Base-by-base conservation (phyloP, 2,113 vertebrate species). In the Verasper variegatus region DNA sequence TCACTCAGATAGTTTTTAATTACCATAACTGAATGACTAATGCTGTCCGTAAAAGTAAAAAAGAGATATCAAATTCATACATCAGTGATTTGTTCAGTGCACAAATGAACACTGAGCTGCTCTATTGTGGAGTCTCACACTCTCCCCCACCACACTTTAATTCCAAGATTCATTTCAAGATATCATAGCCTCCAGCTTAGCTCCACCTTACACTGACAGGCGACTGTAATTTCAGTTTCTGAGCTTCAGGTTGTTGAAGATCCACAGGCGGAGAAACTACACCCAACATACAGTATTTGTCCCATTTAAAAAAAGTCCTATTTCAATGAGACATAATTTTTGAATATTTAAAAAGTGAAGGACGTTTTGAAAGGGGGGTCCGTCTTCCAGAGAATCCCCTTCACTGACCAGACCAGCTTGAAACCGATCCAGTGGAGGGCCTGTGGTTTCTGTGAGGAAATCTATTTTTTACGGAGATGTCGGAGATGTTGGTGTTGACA, bases 401-500 rank as follows among this genome's bases (percentile, higher is more conserved):
- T 64, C 72, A 40, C 18, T 49, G 3, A 23, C 17, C 18, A 54
- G 3, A 23, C 17, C 20, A 35, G 12, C 37, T 40, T 67, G 13
- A 83, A 73, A 72, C 18, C 17, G 37, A 59, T 64, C 58, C 24
- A 42, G 37, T 21, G 37, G 10, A 54, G 63, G 63, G 61, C 13
- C 52, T 17, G 57, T 15, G 13, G 52, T 35, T 42, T 57, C 71
- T 60, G 42, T 77, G 76, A 56, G 61, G 23, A 13, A 2, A 6
- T 15, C 54, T 71, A 55, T 71, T 78, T 78, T 64, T 52, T 42
- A 45, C 51, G 18, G 78, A 70, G 59, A 69, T 81, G 83, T 87
- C 42, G 57, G 77, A 60, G 84, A 85, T 78, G 83, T 76, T 79
- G 51, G 73, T 92, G 86, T 91, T 90, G 88, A 91, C 85, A 91